phyloP scores from a whole-genome alignment of 1,140 invertebrate genomes.

The Oncopeltus fasciatus region DNA sequence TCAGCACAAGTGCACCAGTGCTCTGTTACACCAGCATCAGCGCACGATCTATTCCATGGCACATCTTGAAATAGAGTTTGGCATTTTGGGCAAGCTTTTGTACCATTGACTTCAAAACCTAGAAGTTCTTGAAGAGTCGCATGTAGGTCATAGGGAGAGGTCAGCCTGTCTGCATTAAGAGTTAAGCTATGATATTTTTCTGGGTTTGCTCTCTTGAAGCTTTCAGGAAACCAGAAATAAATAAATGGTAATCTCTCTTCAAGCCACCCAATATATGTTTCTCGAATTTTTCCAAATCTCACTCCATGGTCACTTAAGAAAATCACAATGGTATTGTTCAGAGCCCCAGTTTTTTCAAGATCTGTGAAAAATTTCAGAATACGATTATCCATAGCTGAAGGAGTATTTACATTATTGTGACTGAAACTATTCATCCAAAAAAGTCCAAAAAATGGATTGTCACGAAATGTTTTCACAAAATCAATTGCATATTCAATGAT shows the following conservation, averaged over 20 bases:
- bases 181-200: conserved; percentile 48
- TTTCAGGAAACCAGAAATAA: conserved; percentile 53
- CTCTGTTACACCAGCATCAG: conserved; percentile 47
- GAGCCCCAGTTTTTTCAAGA: conserved; percentile 38
- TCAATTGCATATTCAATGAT: conserved; percentile 31
- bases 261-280: conserved; percentile 69
- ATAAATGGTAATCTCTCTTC: conserved; percentile 82
- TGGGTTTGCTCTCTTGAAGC: conserved; percentile 47
- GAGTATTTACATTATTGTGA: conserved; percentile 60
- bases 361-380: conserved; percentile 41
- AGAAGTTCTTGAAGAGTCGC: conserved; percentile 44
- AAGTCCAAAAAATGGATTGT: conserved; percentile 51
- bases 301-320: conserved; percentile 88
- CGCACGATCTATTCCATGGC: conserved; percentile 47
- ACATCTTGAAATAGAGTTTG: conserved; percentile 50
- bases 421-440: conserved; percentile 66
- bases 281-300: conserved; percentile 62
- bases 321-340: conserved; percentile 56
- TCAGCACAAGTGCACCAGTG: conserved; percentile 40
- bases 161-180: conserved; percentile 54
- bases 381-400: conserved; percentile 47
- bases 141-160: conserved; percentile 74
- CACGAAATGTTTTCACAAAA: conserved; percentile 38
- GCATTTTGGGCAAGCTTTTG: conserved; percentile 42
- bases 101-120: conserved; percentile 4